Evolutionary conservation across 2,888 invertebrate genomes (phyloP), one percentile per base, ranked within the genome.

Genomic region (Drosophila acutilabella): DNA sequence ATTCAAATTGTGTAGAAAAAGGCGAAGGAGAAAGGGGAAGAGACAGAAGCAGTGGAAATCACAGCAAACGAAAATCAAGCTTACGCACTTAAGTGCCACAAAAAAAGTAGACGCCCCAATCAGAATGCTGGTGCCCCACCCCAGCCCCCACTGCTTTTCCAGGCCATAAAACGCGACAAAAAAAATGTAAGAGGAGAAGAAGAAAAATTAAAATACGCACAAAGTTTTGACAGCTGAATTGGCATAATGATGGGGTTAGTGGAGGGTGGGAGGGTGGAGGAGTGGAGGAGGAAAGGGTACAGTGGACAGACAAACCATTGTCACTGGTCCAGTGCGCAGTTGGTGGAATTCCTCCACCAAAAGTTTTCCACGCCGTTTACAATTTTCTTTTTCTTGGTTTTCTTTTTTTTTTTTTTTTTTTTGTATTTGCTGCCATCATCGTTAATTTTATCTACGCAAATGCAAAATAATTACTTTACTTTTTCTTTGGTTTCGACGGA

Each of bases 191-290:
- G 10, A 23, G 40, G 59, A 62, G 67, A 57, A 77, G 74, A 73
- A 80, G 82, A 82, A 82, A 82, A 82, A 83, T 78, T 80, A 83
- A 83, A 83, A 85, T 83, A 83, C 84, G 84, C 84, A 84, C 78
- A 85, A 85, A 87, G 84, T 85, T 85, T 85, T 85, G 84, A 85
- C 84, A 87, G 81, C 84, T 81, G 84, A 85, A 85, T 85, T 85
- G 84, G 84, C 86, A 85, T 87, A 85, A 86, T 89, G 89, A 89
- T 86, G 89, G 87, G 89, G 85, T 89, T 89, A 88, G 74, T 82
- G 70, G 6, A 0, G 0, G 1, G 23, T 18, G 30, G 11, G 38
- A 40, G 33, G 33, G 13, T 6, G 48, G 11, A 33, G 53, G 44
- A 44, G 18, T 11, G 16, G 7, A n/a, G n/a, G 3, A 16, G 4